phyloP scores from a whole-genome alignment of 2,797 vertebrate species.

The Sebastes paucispinis region DNA sequence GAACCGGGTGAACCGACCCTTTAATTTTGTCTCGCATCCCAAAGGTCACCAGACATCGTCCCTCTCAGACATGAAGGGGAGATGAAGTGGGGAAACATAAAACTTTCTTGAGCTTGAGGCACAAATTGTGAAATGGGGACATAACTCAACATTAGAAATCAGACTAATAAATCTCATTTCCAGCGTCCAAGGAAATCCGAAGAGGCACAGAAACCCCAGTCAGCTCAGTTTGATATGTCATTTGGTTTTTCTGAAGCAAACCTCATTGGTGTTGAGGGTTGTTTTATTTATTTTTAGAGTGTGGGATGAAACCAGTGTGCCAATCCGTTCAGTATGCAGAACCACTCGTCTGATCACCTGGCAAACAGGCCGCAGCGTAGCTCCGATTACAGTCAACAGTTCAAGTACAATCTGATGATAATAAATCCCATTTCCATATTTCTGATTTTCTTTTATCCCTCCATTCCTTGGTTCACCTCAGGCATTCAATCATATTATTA shows the following conservation, averaged over 20 bases:
- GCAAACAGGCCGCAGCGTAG: not conserved
- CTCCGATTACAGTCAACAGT: conserved; percentile 29
- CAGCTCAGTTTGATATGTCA: not conserved
- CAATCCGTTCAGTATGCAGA: conserved; percentile 22
- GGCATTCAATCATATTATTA: conserved; percentile 64
- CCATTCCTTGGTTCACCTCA: conserved; percentile 26
- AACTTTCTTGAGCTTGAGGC: conserved; percentile 5
- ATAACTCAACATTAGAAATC: conserved; percentile 10
- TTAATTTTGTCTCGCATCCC: conserved; percentile 16
- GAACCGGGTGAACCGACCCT: not conserved
- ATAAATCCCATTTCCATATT: conserved; percentile 62
- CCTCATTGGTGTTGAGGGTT: not conserved
- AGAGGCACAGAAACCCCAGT: not conserved
- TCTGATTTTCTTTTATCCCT: conserved; percentile 44
- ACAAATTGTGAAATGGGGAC: not conserved
- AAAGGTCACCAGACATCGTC: conserved; percentile 51
- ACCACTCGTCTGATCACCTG: conserved; percentile 11
- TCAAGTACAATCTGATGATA: conserved; percentile 36
- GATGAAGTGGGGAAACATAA: conserved; percentile 18
- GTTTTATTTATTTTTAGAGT: not conserved
- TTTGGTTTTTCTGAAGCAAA: conserved; percentile 8
- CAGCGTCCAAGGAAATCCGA: not conserved
- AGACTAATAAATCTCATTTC: not conserved
- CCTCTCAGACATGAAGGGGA: conserved; percentile 4
- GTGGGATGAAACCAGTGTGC: not conserved